Percentiles rank a stretch among this genome's conserved stretches.
phyloP scores from a whole-genome alignment of 2,888 invertebrate genomes.

The Erannis defoliaria region DNA sequence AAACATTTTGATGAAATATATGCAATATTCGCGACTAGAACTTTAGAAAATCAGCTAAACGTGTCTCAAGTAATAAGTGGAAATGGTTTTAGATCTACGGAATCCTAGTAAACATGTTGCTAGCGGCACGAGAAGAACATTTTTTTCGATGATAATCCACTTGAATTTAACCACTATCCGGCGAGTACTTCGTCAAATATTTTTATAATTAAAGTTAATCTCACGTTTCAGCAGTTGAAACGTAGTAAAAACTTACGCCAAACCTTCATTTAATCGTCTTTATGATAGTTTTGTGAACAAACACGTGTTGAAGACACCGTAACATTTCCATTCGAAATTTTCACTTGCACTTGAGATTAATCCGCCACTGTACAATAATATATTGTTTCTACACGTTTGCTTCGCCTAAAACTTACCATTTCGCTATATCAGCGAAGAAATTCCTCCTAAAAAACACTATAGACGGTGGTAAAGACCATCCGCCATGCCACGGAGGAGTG shows the following conservation, averaged over 20 bases:
- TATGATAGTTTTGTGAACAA: slow-evolving; percentile 37
- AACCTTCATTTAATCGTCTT: slow-evolving; percentile 23
- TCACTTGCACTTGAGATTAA: slow-evolving; percentile 60
- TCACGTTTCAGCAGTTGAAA: slow-evolving; percentile 11
- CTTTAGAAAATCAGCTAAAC: neutral
- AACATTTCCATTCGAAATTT: slow-evolving; percentile 38
- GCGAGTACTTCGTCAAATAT: neutral
- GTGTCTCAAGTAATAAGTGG: neutral
- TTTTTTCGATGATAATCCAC: neutral
- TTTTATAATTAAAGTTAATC: neutral
- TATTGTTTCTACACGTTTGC: slow-evolving; percentile 49
- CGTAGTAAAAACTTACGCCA: slow-evolving; percentile 34
- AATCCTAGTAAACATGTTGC: slow-evolving; percentile 33
- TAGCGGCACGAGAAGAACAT: slow-evolving; percentile 16
- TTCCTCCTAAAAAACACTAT: slow-evolving; percentile 80
- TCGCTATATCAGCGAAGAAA: slow-evolving; percentile 81
- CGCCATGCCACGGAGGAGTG: slow-evolving; percentile 86
- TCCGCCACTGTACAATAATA: slow-evolving; percentile 48
- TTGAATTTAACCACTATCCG: neutral
- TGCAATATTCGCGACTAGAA: neutral
- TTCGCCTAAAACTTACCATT: slow-evolving; percentile 76
- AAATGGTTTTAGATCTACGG: neutral
- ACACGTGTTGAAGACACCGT: slow-evolving; percentile 45
- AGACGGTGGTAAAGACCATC: slow-evolving; percentile 80
- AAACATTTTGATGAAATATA: neutral